These are phyloP conservation scores for Euzetes globulus DNA, from an alignment of 2,888 invertebrate genomes.

Conservation along the genomic window DNA sequence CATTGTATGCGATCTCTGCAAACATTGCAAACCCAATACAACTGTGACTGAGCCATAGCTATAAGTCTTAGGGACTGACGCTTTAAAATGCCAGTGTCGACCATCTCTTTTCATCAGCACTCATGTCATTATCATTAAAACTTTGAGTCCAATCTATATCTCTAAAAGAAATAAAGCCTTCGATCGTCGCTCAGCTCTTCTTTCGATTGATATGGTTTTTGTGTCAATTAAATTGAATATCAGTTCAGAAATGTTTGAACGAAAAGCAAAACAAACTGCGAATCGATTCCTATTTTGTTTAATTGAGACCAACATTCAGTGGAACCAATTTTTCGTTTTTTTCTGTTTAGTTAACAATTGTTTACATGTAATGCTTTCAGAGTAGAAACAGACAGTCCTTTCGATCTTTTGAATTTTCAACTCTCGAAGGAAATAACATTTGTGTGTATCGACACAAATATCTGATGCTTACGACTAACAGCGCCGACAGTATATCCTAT, in stretches of 20 bases:
- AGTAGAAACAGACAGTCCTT: constrained; percentile 38
- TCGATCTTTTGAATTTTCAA: constrained; percentile 34
- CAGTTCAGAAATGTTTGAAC: neutral
- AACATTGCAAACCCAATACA: neutral
- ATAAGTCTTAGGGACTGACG: neutral
- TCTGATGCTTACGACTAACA: constrained; percentile 38
- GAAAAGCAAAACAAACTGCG: neutral
- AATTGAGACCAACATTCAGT: constrained; percentile 2
- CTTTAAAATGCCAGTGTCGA: constrained; percentile 1
- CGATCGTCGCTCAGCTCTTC: neutral
- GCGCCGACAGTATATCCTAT: constrained; percentile 37
- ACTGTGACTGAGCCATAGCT: neutral
- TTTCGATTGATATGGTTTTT: neutral
- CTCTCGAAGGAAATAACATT: constrained; percentile 37
- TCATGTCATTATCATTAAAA: constrained; percentile 11
- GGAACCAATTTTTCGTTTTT: neutral
- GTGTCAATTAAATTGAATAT: constrained; percentile 1
- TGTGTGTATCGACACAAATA: constrained; percentile 36
- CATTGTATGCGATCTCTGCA: constrained; percentile 5
- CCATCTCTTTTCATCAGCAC: neutral
- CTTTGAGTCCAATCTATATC: constrained; percentile 12
- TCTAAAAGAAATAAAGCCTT: neutral
- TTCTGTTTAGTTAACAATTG: constrained; percentile 13
- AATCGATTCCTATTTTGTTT: neutral
- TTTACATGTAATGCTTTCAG: neutral